phyloP scores from a whole-genome alignment of 2,888 invertebrate species.

The Ceramica pisi region DNA sequence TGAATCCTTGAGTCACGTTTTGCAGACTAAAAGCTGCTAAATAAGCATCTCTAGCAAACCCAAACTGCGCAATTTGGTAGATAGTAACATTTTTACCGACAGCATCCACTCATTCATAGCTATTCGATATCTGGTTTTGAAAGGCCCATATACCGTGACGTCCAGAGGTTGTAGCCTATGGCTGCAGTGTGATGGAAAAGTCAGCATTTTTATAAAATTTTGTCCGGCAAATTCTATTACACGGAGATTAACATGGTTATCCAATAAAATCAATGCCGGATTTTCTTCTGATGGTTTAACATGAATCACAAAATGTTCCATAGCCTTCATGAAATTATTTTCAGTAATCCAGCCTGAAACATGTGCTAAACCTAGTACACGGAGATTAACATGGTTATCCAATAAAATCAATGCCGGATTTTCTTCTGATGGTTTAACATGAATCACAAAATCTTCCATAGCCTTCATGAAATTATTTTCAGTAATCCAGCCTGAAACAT shows the following conservation, averaged over 20 bases:
- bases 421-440: too few species aligned
- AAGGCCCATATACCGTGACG: background rate
- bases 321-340: too few species aligned
- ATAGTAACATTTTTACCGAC: background rate
- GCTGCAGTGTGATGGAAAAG: background rate
- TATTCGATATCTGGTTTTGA: background rate
- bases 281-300: too few species aligned
- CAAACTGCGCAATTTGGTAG: background rate
- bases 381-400: background rate
- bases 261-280: too few species aligned
- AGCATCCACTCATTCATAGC: slow-evolving; percentile 3
- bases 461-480: too few species aligned
- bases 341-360: too few species aligned
- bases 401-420: too few species aligned
- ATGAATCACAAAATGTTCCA: too few species aligned
- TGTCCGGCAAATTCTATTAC: background rate
- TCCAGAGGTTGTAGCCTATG: background rate
- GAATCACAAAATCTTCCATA: too few species aligned
- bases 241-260: background rate
- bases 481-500: too few species aligned
- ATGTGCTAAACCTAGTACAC: too few species aligned
- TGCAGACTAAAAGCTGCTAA: slow-evolving; percentile 3
- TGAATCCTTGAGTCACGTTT: background rate
- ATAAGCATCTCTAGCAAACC: slow-evolving; percentile 3
- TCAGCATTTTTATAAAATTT: slow-evolving; percentile 3